Evolutionary conservation across 2,888 invertebrate genomes (phyloP).

Genomic region (Zootermopsis nevadensis): DNA sequence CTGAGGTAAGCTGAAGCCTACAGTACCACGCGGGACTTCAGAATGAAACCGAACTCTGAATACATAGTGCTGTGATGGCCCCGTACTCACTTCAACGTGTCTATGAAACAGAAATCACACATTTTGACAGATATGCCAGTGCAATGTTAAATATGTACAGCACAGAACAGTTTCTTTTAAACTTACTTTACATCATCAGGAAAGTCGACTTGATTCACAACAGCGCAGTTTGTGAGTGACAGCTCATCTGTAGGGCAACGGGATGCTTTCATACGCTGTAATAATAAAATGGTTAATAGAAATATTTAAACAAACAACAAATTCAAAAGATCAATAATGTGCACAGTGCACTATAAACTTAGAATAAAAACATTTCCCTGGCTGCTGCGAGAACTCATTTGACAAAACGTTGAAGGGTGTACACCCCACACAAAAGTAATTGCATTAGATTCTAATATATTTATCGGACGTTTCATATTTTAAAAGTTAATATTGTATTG

Average conservation of each 20-base stretch:
- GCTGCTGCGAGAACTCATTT: not conserved
- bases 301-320: not conserved
- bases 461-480: not conserved
- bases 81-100: constrained; percentile 85
- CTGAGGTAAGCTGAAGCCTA: constrained; percentile 94
- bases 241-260: constrained; percentile 94
- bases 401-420: not conserved
- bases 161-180: not conserved
- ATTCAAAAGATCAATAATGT: not conserved
- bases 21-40: constrained; percentile 81
- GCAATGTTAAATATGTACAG: not conserved
- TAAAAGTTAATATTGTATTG: not conserved
- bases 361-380: not conserved
- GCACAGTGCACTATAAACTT: not conserved
- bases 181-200: constrained; percentile 83
- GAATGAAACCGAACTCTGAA: constrained; percentile 84
- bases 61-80: constrained; percentile 82
- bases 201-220: constrained; percentile 86
- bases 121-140: not conserved
- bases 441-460: not conserved
- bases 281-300: constrained; percentile 3
- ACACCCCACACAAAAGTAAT: not conserved
- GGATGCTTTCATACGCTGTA: constrained; percentile 78
- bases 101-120: constrained; percentile 65
- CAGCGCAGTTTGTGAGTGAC: constrained; percentile 91